Evolutionary conservation across 2,888 invertebrate genomes (phyloP).

Genomic region (Apoderus coryli): DNA sequence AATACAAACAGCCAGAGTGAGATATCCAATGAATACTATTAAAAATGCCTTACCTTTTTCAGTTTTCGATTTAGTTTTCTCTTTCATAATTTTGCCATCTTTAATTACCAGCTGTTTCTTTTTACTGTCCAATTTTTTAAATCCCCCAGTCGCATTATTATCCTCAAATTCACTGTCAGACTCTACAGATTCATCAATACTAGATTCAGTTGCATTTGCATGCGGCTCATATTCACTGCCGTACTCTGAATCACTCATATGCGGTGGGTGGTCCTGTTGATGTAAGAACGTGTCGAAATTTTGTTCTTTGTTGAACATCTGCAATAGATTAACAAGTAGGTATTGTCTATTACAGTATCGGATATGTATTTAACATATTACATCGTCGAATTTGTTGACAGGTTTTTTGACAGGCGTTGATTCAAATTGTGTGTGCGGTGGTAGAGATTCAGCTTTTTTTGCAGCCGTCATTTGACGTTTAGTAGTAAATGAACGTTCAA

Average conservation of each 20-base stretch:
- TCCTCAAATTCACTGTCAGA: conserved; percentile 28
- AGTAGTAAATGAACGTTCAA: conserved; percentile 46
- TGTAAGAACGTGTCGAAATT: no score
- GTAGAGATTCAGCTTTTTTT: conserved; percentile 20
- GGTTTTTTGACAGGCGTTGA: conserved; percentile 15
- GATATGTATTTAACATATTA: no score
- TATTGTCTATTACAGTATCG: no score
- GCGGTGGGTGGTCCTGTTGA: conserved; percentile 11
- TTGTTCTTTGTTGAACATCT: no score
- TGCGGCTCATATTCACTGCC: conserved; percentile 29
- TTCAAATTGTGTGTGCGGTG: no score
- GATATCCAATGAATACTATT: no score
- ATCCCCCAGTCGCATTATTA: conserved; percentile 34
- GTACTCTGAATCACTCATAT: conserved; percentile 28
- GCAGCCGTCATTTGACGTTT: conserved; percentile 22
- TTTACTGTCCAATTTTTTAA: conserved; percentile 38
- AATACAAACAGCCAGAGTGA: no score
- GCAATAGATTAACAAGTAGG: no score
- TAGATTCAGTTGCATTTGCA: conserved; percentile 24
- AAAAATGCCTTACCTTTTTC: conserved; percentile 22
- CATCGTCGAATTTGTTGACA: conserved; percentile 22
- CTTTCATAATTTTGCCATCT: conserved; percentile 51
- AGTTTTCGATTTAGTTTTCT: conserved; percentile 41
- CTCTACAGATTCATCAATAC: conserved; percentile 28
- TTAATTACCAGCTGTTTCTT: conserved; percentile 59